A percentile compares a stretch with the other conserved stretches of the same genome.
Evolutionary conservation across 2,888 invertebrate species (phyloP).

Genomic region (Callimorpha dominula): DNA sequence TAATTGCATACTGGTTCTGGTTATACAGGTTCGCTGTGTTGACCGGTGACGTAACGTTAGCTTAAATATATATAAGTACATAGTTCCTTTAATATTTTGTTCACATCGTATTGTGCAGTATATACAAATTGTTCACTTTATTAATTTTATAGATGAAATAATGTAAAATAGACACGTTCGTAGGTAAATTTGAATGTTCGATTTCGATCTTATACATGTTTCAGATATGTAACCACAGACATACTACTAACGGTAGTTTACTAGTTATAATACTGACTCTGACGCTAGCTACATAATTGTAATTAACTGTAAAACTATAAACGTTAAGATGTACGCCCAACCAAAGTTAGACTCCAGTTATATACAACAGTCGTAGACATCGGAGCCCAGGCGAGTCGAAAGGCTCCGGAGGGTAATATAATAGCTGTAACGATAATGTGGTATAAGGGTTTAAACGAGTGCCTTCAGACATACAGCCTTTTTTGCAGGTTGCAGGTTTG

Average conservation of each 20-base stretch:
- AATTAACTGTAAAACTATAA: slow-evolving; percentile 54
- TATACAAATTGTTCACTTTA: slow-evolving; percentile 40
- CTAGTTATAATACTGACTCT: slow-evolving; percentile 64
- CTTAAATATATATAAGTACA: slow-evolving; percentile 28
- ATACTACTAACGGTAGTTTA: slow-evolving; percentile 47
- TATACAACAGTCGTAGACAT: slow-evolving; percentile 63
- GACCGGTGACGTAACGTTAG: slow-evolving; percentile 40
- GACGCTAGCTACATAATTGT: slow-evolving; percentile 69
- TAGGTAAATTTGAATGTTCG: slow-evolving; percentile 34
- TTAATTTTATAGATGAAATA: slow-evolving; percentile 38
- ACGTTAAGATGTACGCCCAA: slow-evolving; percentile 60
- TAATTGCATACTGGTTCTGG: slow-evolving; percentile 27
- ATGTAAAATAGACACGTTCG: slow-evolving; percentile 31
- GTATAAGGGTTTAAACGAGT: slow-evolving; percentile 82
- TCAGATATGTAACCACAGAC: slow-evolving; percentile 34
- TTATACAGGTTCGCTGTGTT: slow-evolving; percentile 32
- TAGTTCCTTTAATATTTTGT: slow-evolving; percentile 49
- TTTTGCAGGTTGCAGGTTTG: slow-evolving; percentile 78
- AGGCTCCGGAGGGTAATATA: slow-evolving; percentile 53
- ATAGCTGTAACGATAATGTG: slow-evolving; percentile 67
- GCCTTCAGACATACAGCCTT: slow-evolving; percentile 86
- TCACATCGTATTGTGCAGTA: slow-evolving; percentile 48
- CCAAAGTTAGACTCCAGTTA: slow-evolving; percentile 72
- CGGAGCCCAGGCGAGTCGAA: slow-evolving; percentile 41
- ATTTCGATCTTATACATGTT: slow-evolving; percentile 30